phyloP scores from a whole-genome alignment of 2,888 invertebrate species.

The Drosophila engyochracea region DNA sequence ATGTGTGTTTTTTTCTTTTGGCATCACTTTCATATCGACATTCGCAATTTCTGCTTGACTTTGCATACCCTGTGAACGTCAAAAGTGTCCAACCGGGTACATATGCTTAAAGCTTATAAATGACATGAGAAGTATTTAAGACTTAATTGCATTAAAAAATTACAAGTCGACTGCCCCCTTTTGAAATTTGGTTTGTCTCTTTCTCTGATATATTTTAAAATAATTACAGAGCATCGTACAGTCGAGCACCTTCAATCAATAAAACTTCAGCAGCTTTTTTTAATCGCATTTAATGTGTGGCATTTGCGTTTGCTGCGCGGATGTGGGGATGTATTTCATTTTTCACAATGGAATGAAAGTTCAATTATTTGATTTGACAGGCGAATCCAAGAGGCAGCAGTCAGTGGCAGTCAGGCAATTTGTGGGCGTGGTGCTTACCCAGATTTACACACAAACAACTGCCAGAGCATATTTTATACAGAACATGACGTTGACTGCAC shows the following conservation, averaged over 20 bases:
- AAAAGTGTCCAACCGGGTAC: not conserved
- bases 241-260: not conserved
- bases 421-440: slow-evolving; percentile 25
- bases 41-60: slow-evolving; percentile 12
- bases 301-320: slow-evolving; percentile 54
- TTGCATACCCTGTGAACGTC: slow-evolving; percentile 12
- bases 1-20: slow-evolving; percentile 47
- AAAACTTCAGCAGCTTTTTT: not conserved
- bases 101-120: not conserved
- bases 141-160: not conserved
- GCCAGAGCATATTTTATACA: slow-evolving; percentile 59
- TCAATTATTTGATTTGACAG: slow-evolving; percentile 80
- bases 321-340: slow-evolving; percentile 55
- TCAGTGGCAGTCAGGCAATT: slow-evolving; percentile 10
- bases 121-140: not conserved
- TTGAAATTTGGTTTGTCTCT: not conserved
- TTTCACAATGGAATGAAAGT: slow-evolving; percentile 73
- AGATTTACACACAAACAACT: slow-evolving; percentile 49
- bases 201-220: not conserved
- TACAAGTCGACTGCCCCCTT: not conserved
- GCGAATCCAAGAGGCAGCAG: slow-evolving; percentile 35
- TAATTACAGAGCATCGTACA: slow-evolving; percentile 1
- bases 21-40: slow-evolving; percentile 56
- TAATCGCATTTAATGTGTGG: slow-evolving; percentile 66
- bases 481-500: slow-evolving; percentile 62